Percentiles rank a stretch among this genome's conserved stretches.
Conservation (phyloP, 2,797 vertebrate species). For the Allobates femoralis region DNA sequence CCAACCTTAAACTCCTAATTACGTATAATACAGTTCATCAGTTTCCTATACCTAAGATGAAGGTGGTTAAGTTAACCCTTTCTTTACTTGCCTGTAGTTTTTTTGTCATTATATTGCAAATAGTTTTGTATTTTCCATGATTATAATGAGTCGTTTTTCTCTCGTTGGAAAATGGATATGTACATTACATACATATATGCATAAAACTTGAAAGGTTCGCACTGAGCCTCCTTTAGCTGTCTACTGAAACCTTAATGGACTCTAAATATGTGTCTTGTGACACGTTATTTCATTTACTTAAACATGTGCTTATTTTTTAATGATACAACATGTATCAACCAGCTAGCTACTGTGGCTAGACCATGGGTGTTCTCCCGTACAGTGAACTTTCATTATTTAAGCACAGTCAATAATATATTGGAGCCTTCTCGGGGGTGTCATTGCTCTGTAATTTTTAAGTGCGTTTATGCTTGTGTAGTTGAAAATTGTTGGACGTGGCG, state of each 20-base stretch:
- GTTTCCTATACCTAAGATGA: neutral
- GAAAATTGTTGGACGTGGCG: neutral
- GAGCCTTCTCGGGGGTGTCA: slow-evolving; percentile 7
- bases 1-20: neutral
- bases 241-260: neutral
- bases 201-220: neutral
- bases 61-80: neutral
- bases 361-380: neutral
- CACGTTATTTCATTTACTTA: neutral
- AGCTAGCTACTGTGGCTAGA: neutral
- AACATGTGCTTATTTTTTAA: slow-evolving; percentile 1
- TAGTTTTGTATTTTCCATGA: too few relatives aligned
- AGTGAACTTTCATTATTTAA: slow-evolving; percentile 28
- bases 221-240: neutral
- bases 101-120: neutral
- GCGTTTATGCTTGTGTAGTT: neutral
- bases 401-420: slow-evolving; percentile 22
- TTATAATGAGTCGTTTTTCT: neutral
- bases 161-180: too few relatives aligned
- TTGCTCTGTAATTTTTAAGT: slow-evolving; percentile 9
- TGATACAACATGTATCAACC: slow-evolving; percentile 16
- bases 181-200: neutral
- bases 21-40: neutral
- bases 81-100: neutral
- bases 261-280: neutral